A percentile compares a stretch with the other conserved stretches of the same genome.
These are phyloP conservation scores for Carollia perspicillata DNA, from an alignment of 2,113 vertebrate species.

Conservation along the genomic window DNA sequence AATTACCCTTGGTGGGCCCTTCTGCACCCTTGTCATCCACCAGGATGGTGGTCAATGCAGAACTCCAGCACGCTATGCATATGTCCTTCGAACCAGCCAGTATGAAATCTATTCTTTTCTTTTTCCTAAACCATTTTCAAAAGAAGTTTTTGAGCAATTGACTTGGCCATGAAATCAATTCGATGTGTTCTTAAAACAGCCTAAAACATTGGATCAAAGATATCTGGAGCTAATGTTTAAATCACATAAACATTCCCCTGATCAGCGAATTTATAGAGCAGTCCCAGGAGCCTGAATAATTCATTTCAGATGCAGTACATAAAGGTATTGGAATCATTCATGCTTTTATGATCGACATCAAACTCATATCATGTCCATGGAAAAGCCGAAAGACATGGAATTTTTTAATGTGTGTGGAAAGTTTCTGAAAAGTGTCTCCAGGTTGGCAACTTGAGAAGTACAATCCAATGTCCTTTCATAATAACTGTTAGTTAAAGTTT, in stretches of 20 bases:
- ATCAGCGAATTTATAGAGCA: slow-evolving; percentile 49
- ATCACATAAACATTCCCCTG: slow-evolving; percentile 13
- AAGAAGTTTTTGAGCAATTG: slow-evolving; percentile 46
- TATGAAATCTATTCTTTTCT: slow-evolving; percentile 16
- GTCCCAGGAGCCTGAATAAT: slow-evolving; percentile 44
- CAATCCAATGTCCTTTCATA: not conserved
- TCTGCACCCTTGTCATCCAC: not conserved
- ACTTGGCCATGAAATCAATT: slow-evolving; percentile 49
- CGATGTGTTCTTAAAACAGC: slow-evolving; percentile 41
- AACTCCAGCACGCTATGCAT: not conserved
- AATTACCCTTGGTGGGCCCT: slow-evolving; percentile 5
- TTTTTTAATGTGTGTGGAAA: not conserved
- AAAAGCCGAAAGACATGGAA: not conserved
- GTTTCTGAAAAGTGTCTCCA: not conserved
- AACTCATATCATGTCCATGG: slow-evolving; percentile 11
- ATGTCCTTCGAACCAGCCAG: not conserved
- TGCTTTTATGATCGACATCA: slow-evolving; percentile 43
- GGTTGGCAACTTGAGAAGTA: not conserved
- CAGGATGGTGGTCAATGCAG: not conserved
- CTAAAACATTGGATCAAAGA: slow-evolving; percentile 9
- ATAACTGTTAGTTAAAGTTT: slow-evolving; percentile 21
- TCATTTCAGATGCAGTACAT: slow-evolving; percentile 41
- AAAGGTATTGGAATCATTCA: slow-evolving; percentile 37
- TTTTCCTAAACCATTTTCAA: slow-evolving; percentile 30
- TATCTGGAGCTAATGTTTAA: slow-evolving; percentile 52